Percentiles rank a stretch among this genome's conserved stretches.
Evolutionary conservation across 2,113 vertebrate species (phyloP).

Genomic region (Pontoporia blainvillei): DNA sequence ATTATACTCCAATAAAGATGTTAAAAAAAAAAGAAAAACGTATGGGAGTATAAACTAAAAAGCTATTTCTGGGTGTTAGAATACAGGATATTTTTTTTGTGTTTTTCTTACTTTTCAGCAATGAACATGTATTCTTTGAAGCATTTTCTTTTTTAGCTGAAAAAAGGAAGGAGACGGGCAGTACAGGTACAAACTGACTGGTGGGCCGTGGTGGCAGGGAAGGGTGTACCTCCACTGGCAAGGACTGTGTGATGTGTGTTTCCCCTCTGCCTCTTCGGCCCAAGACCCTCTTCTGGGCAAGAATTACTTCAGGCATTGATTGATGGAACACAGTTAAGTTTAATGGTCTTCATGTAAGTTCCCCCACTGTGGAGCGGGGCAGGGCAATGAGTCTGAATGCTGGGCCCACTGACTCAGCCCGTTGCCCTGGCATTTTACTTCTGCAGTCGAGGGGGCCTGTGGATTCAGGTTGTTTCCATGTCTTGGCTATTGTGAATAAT

Average conservation of each 20-base stretch:
- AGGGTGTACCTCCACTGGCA: background rate
- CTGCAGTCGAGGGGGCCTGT: background rate
- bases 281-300: slow-evolving; percentile 86
- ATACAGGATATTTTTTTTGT: background rate
- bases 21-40: background rate
- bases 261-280: slow-evolving; percentile 24
- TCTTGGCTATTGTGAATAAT: background rate
- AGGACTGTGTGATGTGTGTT: background rate
- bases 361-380: background rate
- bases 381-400: background rate
- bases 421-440: background rate
- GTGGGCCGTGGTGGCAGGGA: background rate
- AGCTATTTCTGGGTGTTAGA: background rate
- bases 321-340: background rate
- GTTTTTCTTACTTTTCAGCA: background rate
- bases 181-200: background rate
- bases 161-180: background rate
- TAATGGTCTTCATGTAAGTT: background rate
- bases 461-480: background rate
- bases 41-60: background rate
- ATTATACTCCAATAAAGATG: no score
- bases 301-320: slow-evolving; percentile 83
- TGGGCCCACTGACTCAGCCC: background rate
- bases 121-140: background rate
- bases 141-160: background rate